Conservation (phyloP, 2,797 vertebrate genomes). For the Rhabdomys pumilio region DNA sequence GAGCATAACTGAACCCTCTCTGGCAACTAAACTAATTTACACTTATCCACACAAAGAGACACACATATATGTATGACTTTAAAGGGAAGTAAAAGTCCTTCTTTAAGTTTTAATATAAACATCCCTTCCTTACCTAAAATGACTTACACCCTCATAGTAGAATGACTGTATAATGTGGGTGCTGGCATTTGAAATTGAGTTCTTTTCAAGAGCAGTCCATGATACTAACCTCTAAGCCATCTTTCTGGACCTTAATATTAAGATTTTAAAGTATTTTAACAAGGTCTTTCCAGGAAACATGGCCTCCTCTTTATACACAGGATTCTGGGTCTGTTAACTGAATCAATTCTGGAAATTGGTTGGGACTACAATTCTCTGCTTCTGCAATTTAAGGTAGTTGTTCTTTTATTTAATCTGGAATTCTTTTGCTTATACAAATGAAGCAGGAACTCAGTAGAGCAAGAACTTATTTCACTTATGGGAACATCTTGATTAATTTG, state of each 20-base stretch:
- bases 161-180: neutral
- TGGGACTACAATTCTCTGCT: neutral
- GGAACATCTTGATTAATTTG: neutral
- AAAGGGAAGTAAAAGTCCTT: neutral
- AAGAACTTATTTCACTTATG: neutral
- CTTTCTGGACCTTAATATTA: neutral
- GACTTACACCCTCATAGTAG: neutral
- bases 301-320: neutral
- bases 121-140: neutral
- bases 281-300: neutral
- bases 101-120: neutral
- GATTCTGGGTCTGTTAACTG: neutral
- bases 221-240: neutral
- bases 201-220: neutral
- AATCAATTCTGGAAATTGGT: neutral
- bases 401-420: neutral
- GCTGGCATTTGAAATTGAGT: neutral
- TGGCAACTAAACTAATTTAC: neutral
- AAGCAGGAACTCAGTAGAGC: neutral
- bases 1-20: neutral
- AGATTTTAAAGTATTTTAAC: neutral
- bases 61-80: neutral
- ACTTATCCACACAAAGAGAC: neutral
- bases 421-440: neutral
- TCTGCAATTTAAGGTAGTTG: neutral